Evolutionary conservation across 2,113 vertebrate genomes (phyloP), one percentile per base, ranked within the genome.

Genomic region (Gambusia holbrooki): DNA sequence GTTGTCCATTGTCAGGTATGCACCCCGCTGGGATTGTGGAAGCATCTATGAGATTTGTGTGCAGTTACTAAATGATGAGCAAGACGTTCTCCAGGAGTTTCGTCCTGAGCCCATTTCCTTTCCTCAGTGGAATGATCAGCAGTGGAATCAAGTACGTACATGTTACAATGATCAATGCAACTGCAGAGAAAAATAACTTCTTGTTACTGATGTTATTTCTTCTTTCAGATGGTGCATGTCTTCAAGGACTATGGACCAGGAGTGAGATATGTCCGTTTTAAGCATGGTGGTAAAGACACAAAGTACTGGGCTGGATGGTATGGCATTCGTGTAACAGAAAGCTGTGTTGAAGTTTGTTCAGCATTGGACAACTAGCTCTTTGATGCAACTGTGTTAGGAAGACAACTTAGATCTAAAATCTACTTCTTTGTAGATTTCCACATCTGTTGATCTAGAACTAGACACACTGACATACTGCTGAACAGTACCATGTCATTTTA

Each of bases 281-380:
- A 86, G 37, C 98, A 99, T 0, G 97, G 97, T 4, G 97, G 97
- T 51, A 66, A 92, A 0, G 97, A 99, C 90, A 96, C 93, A 0
- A 93, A 96, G 83, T 97, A 7, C 85, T 99, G 98, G 97, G 94
- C 93, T 0, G 98, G 97, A 7, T 97, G 96, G 96, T 99, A 97
- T 0, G 97, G 98, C 0, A 85, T 97, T 67, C 93, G 96, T 0
- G 90, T 99, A 11, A 99, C 97, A 0, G 95, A 97, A 93, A 98
- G 94, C 93, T 95, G 96, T 40, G 90, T 99, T 60, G 90, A 94
- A 71, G 67, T 99, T 0, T 93, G 90, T 67, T 94, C 90, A 51
- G 81, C 77, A 4, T 6, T 25, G 27, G 64, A 80, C 8, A 12
- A 19, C 4, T 89, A 86, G 71, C 17, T 51, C 12, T 30, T 4